Evolutionary conservation across 1,140 invertebrate genomes (phyloP).

Genomic region (Drosophila lini): DNA sequence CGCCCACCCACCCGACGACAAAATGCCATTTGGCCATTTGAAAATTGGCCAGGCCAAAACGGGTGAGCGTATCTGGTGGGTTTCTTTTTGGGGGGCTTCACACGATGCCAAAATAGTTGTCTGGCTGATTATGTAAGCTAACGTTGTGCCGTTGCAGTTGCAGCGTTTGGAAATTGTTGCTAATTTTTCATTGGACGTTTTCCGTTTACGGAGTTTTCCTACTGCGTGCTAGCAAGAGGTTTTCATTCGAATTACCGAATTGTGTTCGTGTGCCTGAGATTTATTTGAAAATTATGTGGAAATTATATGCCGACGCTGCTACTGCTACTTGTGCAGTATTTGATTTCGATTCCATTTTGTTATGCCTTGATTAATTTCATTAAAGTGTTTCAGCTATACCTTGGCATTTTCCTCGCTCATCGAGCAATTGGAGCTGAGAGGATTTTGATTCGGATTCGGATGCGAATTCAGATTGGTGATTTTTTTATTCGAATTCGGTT

Average conservation of each 20-base stretch:
- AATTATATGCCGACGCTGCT: conserved; percentile 33
- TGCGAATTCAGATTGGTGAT: background rate
- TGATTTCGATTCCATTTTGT: conserved; percentile 60
- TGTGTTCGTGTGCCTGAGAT: conserved; percentile 66
- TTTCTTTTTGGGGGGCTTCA: conserved; percentile 24
- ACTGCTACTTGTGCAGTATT: conserved; percentile 14
- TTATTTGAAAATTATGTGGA: conserved; percentile 61
- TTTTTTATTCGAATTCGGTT: background rate
- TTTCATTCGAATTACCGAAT: conserved; percentile 56
- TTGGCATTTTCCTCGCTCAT: conserved; percentile 17
- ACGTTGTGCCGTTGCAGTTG: conserved; percentile 21
- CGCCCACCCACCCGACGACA: conserved; percentile 26
- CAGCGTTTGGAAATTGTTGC: conserved; percentile 59
- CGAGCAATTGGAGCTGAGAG: conserved; percentile 43
- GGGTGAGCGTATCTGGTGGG: background rate
- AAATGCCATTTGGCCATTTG: conserved; percentile 28
- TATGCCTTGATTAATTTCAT: conserved; percentile 70
- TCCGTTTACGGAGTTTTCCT: conserved; percentile 52
- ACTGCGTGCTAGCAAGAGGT: conserved; percentile 40
- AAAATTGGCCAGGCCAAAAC: conserved; percentile 53
- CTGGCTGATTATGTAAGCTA: conserved; percentile 61
- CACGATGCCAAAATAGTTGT: conserved; percentile 54
- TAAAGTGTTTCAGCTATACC: conserved; percentile 37
- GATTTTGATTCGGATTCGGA: conserved; percentile 9
- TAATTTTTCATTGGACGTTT: conserved; percentile 59